phyloP scores from a whole-genome alignment of 2,113 vertebrate species.

The Ivindomyrus marchei region DNA sequence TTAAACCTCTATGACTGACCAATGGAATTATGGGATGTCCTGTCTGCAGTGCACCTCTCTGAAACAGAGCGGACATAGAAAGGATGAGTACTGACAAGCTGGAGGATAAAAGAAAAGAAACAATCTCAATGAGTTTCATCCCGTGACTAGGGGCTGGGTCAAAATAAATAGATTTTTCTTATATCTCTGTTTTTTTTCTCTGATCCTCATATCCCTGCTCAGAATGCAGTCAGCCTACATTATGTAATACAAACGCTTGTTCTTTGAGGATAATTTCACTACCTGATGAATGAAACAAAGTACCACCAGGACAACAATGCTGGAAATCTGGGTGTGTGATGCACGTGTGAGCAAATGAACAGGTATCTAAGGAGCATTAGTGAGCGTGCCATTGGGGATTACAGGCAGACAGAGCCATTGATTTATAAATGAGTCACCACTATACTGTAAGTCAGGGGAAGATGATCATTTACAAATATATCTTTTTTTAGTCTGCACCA shows the following conservation, averaged over 20 bases:
- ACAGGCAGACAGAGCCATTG: slow-evolving; percentile 9
- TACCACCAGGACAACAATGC: background rate
- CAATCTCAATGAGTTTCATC: background rate
- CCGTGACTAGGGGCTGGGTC: background rate
- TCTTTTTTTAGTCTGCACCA: slow-evolving; percentile 13
- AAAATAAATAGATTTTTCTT: background rate
- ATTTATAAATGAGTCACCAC: slow-evolving; percentile 20
- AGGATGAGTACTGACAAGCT: background rate
- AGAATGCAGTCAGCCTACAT: background rate
- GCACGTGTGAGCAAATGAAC: background rate
- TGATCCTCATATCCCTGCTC: background rate
- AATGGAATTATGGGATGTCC: background rate
- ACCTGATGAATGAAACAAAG: background rate
- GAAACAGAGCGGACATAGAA: background rate
- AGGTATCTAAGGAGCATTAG: background rate
- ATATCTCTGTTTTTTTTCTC: background rate
- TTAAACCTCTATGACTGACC: background rate
- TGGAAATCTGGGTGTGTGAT: background rate
- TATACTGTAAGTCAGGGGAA: background rate
- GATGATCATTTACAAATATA: slow-evolving; percentile 22
- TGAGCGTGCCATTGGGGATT: background rate
- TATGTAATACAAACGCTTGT: background rate
- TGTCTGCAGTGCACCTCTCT: background rate
- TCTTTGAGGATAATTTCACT: background rate
- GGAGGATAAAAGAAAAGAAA: background rate